Conservation (phyloP, 1,140 invertebrate species). For the Bursaphelenchus mucronatus region DNA sequence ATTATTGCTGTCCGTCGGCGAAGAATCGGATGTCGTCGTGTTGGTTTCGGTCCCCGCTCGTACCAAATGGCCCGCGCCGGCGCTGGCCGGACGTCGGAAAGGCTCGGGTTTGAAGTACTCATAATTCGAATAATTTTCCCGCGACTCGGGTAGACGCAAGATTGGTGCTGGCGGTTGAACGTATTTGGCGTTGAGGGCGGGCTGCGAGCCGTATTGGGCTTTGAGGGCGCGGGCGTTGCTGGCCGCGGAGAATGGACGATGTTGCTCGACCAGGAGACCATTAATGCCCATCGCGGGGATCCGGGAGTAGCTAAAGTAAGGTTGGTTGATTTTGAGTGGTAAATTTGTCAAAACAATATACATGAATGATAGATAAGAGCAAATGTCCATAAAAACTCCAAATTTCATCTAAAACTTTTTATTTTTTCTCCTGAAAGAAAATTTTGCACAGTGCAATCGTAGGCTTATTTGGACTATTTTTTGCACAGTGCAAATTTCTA, state of each 20-base stretch:
- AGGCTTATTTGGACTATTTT: too few species aligned
- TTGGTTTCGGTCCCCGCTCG: too few species aligned
- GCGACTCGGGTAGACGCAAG: conserved; percentile 6
- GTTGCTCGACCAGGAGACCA: conserved; percentile 6
- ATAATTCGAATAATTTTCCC: neutral
- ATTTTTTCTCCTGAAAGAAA: too few species aligned
- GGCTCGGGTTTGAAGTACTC: neutral
- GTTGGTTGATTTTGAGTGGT: too few species aligned
- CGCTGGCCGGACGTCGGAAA: conserved; percentile 6
- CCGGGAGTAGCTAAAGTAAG: too few species aligned
- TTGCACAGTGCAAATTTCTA: too few species aligned
- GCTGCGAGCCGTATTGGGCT: conserved; percentile 11
- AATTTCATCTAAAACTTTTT: too few species aligned
- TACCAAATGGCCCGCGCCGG: neutral
- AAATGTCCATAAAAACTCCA: too few species aligned
- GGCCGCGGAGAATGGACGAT: neutral
- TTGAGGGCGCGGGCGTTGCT: neutral
- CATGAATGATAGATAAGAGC: too few species aligned
- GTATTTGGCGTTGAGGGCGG: neutral
- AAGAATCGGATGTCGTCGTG: neutral
- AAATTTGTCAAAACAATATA: too few species aligned
- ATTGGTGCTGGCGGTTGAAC: neutral
- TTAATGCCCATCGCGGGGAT: conserved; percentile 14
- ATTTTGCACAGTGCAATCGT: too few species aligned
- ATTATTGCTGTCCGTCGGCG: conserved; percentile 1